Conservation (phyloP, 2,113 vertebrate genomes). For the Mormyrus iriodes region DNA sequence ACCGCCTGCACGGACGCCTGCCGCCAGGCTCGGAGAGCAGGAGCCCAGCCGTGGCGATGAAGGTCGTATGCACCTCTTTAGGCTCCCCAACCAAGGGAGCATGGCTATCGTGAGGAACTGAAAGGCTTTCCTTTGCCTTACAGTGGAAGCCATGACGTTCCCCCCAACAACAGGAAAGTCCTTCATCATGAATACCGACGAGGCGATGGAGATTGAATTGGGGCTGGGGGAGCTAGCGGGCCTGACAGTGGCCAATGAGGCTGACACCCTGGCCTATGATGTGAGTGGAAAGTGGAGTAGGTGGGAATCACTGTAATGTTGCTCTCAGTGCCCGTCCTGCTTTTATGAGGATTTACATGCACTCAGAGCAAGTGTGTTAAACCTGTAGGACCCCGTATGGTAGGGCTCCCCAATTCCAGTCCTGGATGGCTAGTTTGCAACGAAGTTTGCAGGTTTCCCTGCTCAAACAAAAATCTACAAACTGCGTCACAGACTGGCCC, state of each 20-base stretch:
- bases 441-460: not conserved
- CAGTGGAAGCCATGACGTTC: constrained; percentile 92
- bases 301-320: not conserved
- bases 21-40: constrained; percentile 79
- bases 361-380: not conserved
- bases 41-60: constrained; percentile 84
- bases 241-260: constrained; percentile 96
- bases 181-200: constrained; percentile 91
- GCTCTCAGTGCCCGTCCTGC: not conserved
- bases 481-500: not conserved
- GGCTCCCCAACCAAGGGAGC: not conserved
- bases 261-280: constrained; percentile 85
- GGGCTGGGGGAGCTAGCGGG: constrained; percentile 93
- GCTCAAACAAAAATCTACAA: not conserved
- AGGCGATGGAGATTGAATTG: constrained; percentile 87
- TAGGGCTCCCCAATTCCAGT: not conserved
- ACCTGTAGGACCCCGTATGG: not conserved
- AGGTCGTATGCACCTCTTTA: constrained; percentile 55
- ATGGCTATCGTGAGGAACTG: not conserved
- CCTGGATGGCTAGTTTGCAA: not conserved
- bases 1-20: constrained; percentile 76
- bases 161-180: constrained; percentile 91
- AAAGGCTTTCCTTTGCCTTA: constrained; percentile 28
- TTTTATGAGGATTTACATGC: not conserved
- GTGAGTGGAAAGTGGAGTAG: constrained; percentile 62